Evolutionary conservation across 2,888 invertebrate genomes (phyloP).

Genomic region (Nephrotoma appendiculata): DNA sequence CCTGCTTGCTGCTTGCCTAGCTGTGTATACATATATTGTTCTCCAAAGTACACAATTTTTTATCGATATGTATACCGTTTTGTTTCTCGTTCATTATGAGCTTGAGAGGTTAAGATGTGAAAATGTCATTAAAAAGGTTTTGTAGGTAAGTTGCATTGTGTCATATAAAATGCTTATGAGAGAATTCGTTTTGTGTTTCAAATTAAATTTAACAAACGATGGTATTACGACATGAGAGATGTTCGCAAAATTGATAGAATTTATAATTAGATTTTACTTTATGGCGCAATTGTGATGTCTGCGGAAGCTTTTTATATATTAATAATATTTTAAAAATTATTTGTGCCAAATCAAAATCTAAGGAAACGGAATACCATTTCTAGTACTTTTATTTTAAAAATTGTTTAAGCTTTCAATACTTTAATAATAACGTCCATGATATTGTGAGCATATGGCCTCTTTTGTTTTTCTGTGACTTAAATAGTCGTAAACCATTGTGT

Average conservation of each 20-base stretch:
- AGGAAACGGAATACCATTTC: too few species aligned
- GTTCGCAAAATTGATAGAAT: background rate
- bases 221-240: background rate
- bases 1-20: background rate
- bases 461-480: too few species aligned
- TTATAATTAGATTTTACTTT: background rate
- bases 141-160: background rate
- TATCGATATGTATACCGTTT: background rate
- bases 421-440: too few species aligned
- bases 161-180: background rate
- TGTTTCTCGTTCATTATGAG: background rate
- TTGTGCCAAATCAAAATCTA: too few species aligned
- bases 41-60: background rate
- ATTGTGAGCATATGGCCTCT: too few species aligned
- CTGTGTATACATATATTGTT: background rate
- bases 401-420: too few species aligned
- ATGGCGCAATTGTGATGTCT: too few species aligned
- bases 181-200: background rate
- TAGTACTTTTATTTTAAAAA: too few species aligned
- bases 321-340: too few species aligned
- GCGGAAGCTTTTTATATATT: too few species aligned
- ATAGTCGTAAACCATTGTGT: too few species aligned
- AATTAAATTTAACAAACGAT: background rate
- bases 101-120: background rate
- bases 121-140: background rate